Evolutionary conservation across 2,797 vertebrate genomes (phyloP).

Genomic region (Gastrophryne carolinensis): DNA sequence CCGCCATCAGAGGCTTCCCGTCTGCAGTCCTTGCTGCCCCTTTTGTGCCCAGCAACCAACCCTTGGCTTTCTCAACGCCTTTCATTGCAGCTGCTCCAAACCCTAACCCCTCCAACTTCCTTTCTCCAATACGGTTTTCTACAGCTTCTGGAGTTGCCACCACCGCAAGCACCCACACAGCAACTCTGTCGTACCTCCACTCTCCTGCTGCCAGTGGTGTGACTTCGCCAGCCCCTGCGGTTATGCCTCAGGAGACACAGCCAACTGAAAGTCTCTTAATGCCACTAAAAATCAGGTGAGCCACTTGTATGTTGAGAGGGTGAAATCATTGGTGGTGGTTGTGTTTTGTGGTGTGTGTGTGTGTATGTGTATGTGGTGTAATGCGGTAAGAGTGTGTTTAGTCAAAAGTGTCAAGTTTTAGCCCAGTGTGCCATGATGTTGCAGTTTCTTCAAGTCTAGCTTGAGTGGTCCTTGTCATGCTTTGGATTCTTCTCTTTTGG

Average conservation of each 20-base stretch:
- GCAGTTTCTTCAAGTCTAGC: no score
- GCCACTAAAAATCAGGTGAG: conserved; percentile 87
- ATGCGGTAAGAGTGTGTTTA: not conserved
- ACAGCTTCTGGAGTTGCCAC: conserved; percentile 59
- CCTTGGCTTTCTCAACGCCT: conserved; percentile 75
- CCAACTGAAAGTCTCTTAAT: conserved; percentile 67
- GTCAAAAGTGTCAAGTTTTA: no score
- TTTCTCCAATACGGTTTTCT: conserved; percentile 62
- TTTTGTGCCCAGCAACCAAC: conserved; percentile 64
- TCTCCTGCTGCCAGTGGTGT: conserved; percentile 61
- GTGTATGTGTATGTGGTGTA: not conserved
- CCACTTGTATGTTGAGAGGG: no score
- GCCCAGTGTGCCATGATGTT: not conserved
- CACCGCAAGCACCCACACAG: conserved; percentile 48
- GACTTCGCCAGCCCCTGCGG: conserved; percentile 80
- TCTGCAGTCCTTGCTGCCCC: conserved; percentile 58
- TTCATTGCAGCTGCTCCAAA: conserved; percentile 67
- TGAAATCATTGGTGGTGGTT: not conserved
- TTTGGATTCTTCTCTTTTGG: no score
- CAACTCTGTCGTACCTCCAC: conserved; percentile 63
- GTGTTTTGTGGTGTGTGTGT: not conserved
- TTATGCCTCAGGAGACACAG: conserved; percentile 82
- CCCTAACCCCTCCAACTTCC: conserved; percentile 60
- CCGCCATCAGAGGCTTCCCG: conserved; percentile 57
- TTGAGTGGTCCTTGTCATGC: no score